Base-by-base conservation (phyloP, 2,797 vertebrate species). In the Lepilemur ruficaudatus region DNA sequence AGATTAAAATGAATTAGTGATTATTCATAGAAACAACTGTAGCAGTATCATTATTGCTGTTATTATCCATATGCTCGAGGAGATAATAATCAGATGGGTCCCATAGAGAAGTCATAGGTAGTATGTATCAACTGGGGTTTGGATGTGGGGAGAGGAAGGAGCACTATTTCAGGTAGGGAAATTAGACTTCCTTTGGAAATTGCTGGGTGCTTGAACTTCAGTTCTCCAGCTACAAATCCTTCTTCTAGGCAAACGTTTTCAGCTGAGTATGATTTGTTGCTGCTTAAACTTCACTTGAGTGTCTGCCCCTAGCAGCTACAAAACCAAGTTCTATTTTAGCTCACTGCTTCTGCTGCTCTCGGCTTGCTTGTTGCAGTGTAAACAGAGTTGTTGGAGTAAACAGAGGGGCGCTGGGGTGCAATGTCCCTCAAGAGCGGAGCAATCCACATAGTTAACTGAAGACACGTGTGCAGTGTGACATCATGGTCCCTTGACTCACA, bases 311-410 rank as follows among this genome's bases (percentile, higher is more conserved):
- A 46, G 84, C 18, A 50, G 65, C 32, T 28, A 63, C 57, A 67
- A 91, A 93, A 88, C 67, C 67, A 72, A 52, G 41, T 81, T 50
- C 38, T 57, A 2, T 30, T 80, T 94, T 89, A 61, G 75, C n/a
- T 38, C 9, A n/a, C 50, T 61, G 30, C 48, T 63, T 91, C 76
- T 81, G 67, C 14, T 32, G 63, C 28, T 84, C 23, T 69, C 41
- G 23, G 41, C 13, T 38, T n/a, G 69, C 48, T 89, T 8, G 13
- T 35, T 84, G 55, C 43, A 55, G 13, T 75, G 73, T 12, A 15
- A n/a, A n/a, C n/a, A n/a, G n/a, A n/a, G n/a, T n/a, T 41, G n/a
- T 48, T 46, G 59, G 84, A 35, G 80, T 23, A 30, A 65, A 70
- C 73, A 35, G 57, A 63, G 80, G 72, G 50, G 23, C 67, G 55